phyloP scores from a whole-genome alignment of 2,797 vertebrate genomes.

The Esox lucius region DNA sequence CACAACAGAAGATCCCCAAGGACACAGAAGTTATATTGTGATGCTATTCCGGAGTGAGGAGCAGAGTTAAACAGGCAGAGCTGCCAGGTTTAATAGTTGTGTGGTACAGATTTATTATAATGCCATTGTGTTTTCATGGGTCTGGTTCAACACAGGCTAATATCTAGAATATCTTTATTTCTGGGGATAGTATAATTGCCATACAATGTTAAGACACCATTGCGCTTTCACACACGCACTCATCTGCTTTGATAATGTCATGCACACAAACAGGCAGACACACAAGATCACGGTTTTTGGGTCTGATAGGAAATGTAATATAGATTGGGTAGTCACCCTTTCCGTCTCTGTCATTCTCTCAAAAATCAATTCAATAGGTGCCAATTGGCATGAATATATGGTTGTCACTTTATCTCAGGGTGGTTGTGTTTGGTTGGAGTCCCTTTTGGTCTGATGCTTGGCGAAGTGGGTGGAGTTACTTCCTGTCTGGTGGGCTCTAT shows the following conservation, averaged over 20 bases:
- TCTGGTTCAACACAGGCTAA: background rate
- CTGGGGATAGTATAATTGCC: background rate
- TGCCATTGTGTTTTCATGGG: background rate
- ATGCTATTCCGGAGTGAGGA: background rate
- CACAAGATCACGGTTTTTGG: background rate
- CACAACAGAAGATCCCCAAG: background rate
- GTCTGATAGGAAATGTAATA: no score
- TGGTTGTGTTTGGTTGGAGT: no score
- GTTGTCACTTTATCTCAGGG: no score
- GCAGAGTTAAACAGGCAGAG: background rate
- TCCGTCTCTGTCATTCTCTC: no score
- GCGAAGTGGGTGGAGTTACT: no score
- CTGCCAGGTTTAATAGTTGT: background rate
- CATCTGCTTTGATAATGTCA: background rate
- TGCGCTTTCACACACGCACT: background rate
- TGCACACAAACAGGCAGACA: background rate
- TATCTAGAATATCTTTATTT: background rate
- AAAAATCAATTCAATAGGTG: no score
- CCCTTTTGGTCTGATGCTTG: no score
- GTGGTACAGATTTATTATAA: background rate
- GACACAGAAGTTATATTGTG: slow-evolving; percentile 1
- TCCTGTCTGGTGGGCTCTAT: no score
- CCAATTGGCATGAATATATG: no score
- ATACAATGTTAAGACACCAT: background rate
- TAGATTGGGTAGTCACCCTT: no score